phyloP scores from a whole-genome alignment of 2,797 vertebrate species.

The Microctenopoma steveboyesi region DNA sequence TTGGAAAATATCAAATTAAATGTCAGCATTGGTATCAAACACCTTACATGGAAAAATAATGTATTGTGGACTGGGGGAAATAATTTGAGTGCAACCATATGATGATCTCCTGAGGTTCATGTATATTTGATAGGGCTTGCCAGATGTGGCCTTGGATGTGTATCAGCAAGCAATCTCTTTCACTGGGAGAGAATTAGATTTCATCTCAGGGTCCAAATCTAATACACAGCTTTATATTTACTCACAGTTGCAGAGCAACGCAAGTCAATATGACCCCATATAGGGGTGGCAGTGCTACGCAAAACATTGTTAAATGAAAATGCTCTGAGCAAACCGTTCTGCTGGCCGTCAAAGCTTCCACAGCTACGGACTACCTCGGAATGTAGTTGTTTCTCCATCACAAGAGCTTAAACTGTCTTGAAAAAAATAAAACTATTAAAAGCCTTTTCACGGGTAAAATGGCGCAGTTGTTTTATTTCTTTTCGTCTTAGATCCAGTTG shows the following conservation, averaged over 20 bases:
- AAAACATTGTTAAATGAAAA: slow-evolving; percentile 77
- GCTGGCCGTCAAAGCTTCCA: slow-evolving; percentile 51
- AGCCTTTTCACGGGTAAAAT: slow-evolving; percentile 16
- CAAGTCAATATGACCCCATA: slow-evolving; percentile 78
- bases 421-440: not conserved
- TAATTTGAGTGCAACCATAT: slow-evolving; percentile 59
- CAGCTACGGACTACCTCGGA: slow-evolving; percentile 16
- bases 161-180: slow-evolving; percentile 72
- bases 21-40: slow-evolving; percentile 35
- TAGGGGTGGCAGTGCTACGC: slow-evolving; percentile 49
- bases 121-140: slow-evolving; percentile 78
- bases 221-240: slow-evolving; percentile 81
- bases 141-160: slow-evolving; percentile 76
- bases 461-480: slow-evolving; percentile 19
- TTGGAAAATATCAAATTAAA: slow-evolving; percentile 65
- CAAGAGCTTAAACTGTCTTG: slow-evolving; percentile 13
- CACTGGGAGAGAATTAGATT: slow-evolving; percentile 78
- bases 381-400: slow-evolving; percentile 17
- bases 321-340: slow-evolving; percentile 72
- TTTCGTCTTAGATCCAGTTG: slow-evolving; percentile 26
- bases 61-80: slow-evolving; percentile 48
- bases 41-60: slow-evolving; percentile 30
- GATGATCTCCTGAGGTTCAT: slow-evolving; percentile 69
- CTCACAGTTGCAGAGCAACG: slow-evolving; percentile 75
- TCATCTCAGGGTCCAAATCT: slow-evolving; percentile 76